Percentiles rank a stretch among this genome's conserved stretches.
These are phyloP conservation scores for Stegophylla sp. DNA, from an alignment of 2,888 invertebrate species.

Conservation along the genomic window DNA sequence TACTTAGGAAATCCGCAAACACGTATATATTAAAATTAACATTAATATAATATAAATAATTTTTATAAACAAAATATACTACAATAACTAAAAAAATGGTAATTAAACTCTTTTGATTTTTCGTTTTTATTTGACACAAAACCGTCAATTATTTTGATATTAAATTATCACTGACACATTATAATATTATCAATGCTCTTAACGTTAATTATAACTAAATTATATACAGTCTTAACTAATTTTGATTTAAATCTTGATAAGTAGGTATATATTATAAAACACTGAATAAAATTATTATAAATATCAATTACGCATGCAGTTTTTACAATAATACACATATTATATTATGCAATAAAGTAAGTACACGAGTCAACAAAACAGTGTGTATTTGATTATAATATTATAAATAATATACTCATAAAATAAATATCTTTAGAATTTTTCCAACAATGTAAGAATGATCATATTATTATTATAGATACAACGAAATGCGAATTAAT, in stretches of 20 bases:
- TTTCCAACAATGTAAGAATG: too few species aligned
- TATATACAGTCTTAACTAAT: slow-evolving; percentile 39
- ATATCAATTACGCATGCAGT: neutral
- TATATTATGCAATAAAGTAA: neutral
- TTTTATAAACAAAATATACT: slow-evolving; percentile 14
- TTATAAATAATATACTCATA: neutral
- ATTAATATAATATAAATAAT: slow-evolving; percentile 23
- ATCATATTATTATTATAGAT: too few species aligned
- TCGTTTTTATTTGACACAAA: slow-evolving; percentile 13
- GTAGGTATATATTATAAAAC: slow-evolving; percentile 6
- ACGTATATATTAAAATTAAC: slow-evolving; percentile 1
- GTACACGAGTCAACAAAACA: neutral
- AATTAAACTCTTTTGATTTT: slow-evolving; percentile 46
- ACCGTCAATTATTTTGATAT: slow-evolving; percentile 47
- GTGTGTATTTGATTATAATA: neutral
- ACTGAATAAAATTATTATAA: neutral
- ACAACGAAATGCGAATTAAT: too few species aligned
- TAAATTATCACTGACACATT: slow-evolving; percentile 39
- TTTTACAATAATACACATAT: neutral
- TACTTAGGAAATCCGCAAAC: neutral
- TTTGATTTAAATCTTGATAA: slow-evolving; percentile 31
- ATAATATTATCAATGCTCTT: slow-evolving; percentile 18
- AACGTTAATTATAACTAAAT: slow-evolving; percentile 18
- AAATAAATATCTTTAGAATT: too few species aligned
- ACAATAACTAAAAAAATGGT: slow-evolving; percentile 44